Evolutionary conservation across 2,888 invertebrate species (phyloP).

Genomic region (Parapristionchus giblindavisi): DNA sequence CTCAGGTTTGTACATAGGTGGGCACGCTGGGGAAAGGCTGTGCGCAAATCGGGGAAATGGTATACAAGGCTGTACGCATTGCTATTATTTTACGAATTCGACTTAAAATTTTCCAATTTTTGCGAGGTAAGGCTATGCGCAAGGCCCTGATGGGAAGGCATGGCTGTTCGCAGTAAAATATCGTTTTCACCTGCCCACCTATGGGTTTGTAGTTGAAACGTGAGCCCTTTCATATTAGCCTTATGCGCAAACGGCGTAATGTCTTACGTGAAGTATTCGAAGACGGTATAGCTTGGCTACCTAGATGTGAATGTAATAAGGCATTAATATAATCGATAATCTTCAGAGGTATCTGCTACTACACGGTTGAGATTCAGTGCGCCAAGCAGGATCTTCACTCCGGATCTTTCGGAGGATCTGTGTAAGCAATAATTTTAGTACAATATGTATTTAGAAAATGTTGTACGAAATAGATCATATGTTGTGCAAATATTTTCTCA

Average conservation of each 20-base stretch:
- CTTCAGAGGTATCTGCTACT: conserved; percentile 80
- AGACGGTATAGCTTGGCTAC: neutral
- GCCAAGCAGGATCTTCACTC: conserved; percentile 92
- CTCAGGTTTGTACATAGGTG: conserved; percentile 75
- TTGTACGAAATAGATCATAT: no score
- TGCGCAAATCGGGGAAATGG: neutral
- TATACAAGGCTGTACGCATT: neutral
- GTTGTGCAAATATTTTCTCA: no score
- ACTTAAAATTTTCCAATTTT: no score
- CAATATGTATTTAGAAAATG: no score
- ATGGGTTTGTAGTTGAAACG: no score
- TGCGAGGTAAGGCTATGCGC: no score
- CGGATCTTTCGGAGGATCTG: conserved; percentile 92
- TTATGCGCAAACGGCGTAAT: no score
- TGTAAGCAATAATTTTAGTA: conserved; percentile 75
- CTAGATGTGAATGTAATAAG: neutral
- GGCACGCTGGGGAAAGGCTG: no score
- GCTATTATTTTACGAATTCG: no score
- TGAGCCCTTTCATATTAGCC: no score
- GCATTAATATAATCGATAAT: conserved; percentile 12
- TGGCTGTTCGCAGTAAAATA: no score
- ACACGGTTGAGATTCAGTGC: conserved; percentile 81
- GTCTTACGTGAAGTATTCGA: neutral
- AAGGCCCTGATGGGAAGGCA: no score
- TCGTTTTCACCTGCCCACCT: neutral